Base-by-base conservation (phyloP, 2,888 invertebrate species). In the Drosophila picticornis region DNA sequence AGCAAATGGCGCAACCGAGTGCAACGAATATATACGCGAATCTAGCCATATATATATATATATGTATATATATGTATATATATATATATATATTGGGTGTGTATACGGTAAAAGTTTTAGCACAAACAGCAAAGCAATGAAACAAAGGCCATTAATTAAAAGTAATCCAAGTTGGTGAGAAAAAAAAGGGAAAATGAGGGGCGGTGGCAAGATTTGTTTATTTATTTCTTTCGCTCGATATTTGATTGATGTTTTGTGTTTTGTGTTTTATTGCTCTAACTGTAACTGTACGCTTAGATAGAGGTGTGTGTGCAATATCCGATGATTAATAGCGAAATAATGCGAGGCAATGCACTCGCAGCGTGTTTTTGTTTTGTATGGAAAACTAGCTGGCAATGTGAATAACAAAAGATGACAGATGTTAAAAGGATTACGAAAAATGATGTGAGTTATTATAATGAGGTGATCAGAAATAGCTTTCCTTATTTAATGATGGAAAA, bases 221-320 rank as follows among this genome's bases (percentile, higher is more conserved):
- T 55, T 73, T 63, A 6, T 27, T 78, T 56, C 62, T 46, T 62
- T 56, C 22, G 63, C 36, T 55, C 75, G 43, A 78, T 78, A 75
- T 78, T 78, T 78, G 78, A 78, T 78, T 78, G 77, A 78, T 78
- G 77, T 77, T 70, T 65, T 66, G 40, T 60, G 52, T n/a, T n/a
- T n/a, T n/a, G n/a, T 78, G 77, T 77, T 77, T 65, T 66, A 46
- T 61, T 31, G 25, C 19, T n/a, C 50, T 29, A 61, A 32, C 50
- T 50, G 27, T 29, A 61, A 32, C 50, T 50, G 27, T 50, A 38
- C n/a, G 13, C 27, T 46, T 38, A 48, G 55, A 10, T 55, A 60
- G 77, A 19, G 27, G 25, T 46, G 58, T 46, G 58, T 46, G 36
- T 13, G 22, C 36, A 4, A 27, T 10, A 46, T 2, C 16, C 25